phyloP scores from a whole-genome alignment of 2,113 vertebrate species.

The Gymnocephalus cernua region DNA sequence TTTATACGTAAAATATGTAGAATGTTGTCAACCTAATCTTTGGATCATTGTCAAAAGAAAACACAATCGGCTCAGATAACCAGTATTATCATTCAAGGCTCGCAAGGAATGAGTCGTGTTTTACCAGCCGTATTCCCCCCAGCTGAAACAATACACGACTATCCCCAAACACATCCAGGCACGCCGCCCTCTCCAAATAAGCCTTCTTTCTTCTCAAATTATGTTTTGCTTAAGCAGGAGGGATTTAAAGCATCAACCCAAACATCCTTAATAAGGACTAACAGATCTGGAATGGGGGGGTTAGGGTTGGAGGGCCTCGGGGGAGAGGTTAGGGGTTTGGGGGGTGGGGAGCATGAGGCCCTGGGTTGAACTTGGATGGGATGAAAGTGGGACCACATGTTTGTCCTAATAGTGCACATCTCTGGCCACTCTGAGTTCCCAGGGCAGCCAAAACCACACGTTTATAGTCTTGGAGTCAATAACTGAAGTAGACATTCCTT shows the following conservation, averaged over 20 bases:
- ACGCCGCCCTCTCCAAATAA: constrained; percentile 57
- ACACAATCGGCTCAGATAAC: constrained; percentile 17
- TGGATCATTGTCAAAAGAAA: constrained; percentile 17
- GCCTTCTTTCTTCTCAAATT: constrained; percentile 53
- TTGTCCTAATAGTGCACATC: constrained; percentile 35
- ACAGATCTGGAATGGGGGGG: constrained; percentile 44
- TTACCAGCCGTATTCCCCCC: constrained; percentile 42
- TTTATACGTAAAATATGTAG: not conserved
- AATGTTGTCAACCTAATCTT: constrained; percentile 12
- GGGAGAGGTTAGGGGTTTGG: constrained; percentile 48
- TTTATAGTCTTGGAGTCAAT: constrained; percentile 41
- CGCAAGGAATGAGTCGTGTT: constrained; percentile 19
- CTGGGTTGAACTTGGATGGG: constrained; percentile 55
- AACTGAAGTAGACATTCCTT: constrained; percentile 35
- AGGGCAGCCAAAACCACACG: constrained; percentile 45
- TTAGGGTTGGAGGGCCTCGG: constrained; percentile 9
- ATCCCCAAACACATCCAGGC: constrained; percentile 53
- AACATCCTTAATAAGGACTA: constrained; percentile 60
- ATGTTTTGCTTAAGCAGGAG: constrained; percentile 67
- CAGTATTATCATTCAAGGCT: constrained; percentile 27
- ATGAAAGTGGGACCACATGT: constrained; percentile 73
- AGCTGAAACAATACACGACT: constrained; percentile 79
- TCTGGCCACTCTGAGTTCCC: constrained; percentile 29
- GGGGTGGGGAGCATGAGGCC: constrained; percentile 30
- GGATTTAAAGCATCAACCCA: constrained; percentile 60